Evolutionary conservation across 2,113 vertebrate species (phyloP), one percentile per base, ranked within the genome.

Genomic region (Notechis scutatus): DNA sequence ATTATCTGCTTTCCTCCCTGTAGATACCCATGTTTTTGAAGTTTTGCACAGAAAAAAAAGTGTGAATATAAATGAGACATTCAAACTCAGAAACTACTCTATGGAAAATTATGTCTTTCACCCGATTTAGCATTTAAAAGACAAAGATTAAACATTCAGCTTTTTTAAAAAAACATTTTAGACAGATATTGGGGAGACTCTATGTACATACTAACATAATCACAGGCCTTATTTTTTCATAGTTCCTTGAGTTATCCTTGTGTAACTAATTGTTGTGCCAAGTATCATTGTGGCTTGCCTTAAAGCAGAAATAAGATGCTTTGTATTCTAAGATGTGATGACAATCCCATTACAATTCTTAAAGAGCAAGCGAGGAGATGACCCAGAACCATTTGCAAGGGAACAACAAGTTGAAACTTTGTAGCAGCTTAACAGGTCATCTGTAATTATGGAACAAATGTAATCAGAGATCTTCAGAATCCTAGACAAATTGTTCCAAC

Each of bases 61-160:
- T 21, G 34, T 39, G 74, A 81, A 42, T 81, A 42, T 81, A 81
- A 39, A 81, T 42, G 34, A 42, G 34, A 42, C 7, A 81, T 81
- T 39, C 34, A 81, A 81, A 81, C 39, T 81, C 74, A 81, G 15
- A 81, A 42, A 81, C 18, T 81, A 81, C 74, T 0, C 2, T 81
- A 21, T 42, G 34, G 3, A 42, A 81, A 42, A 81, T 42, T 81
- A 42, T 39, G 18, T 42, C 74, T 81, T 39, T 18, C 34, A 9
- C 34, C 34, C 7, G 3, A 81, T 42, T 81, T 81, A 42, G 18
- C 74, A 81, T 81, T 42, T 81, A 42, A 42, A 81, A 81, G 34
- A 21, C 15, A 81, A 69, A n/a, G 12, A 74, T 74, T 20, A 39
- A 18, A 81, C 97, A 97, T 96, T 96, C 96, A 95, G 95, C 90